Conservation (phyloP, 2,113 vertebrate genomes). For the Pionites leucogaster region DNA sequence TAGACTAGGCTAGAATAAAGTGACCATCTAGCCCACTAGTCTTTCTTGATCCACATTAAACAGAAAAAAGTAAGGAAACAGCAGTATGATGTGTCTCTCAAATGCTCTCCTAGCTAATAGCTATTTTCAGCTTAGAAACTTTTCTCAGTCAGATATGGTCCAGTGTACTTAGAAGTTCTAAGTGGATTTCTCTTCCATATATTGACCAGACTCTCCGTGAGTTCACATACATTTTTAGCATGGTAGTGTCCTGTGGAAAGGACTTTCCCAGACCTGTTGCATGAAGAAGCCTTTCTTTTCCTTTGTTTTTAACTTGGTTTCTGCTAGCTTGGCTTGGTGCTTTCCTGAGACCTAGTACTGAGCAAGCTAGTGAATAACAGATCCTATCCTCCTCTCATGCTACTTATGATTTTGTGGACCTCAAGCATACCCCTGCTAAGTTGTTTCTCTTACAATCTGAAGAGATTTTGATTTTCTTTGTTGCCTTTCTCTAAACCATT, state of each 20-base stretch:
- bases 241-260: neutral
- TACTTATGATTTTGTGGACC: neutral
- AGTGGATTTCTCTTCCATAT: neutral
- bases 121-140: conserved; percentile 4
- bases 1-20: neutral
- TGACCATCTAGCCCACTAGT: neutral
- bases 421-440: neutral
- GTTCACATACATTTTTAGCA: neutral
- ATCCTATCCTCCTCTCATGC: neutral
- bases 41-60: neutral
- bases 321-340: neutral
- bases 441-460: neutral
- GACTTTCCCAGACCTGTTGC: neutral
- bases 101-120: neutral
- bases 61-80: neutral
- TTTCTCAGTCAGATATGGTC: neutral
- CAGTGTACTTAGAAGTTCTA: neutral
- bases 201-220: neutral
- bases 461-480: neutral
- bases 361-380: fast-evolving
- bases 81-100: neutral
- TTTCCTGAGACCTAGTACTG: neutral
- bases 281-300: neutral
- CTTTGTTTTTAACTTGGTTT: neutral
- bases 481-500: neutral